phyloP scores from a whole-genome alignment of 2,113 vertebrate genomes.

The Prionailurus viverrinus region DNA sequence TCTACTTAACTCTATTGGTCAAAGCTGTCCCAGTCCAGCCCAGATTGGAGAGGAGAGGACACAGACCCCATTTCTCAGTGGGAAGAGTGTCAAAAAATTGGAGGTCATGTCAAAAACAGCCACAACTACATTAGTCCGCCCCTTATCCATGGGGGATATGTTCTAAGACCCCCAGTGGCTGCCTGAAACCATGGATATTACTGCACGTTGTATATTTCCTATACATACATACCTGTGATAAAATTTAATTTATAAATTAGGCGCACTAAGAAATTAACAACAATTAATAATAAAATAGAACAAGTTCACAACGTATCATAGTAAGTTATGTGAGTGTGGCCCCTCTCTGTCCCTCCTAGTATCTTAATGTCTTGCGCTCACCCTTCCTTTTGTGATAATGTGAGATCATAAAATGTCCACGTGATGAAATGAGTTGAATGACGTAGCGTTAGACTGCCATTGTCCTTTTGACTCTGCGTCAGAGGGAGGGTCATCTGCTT shows the following conservation, averaged over 20 bases:
- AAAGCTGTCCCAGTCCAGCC: background rate
- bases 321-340: background rate
- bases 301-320: background rate
- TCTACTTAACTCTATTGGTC: background rate
- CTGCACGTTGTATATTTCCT: background rate
- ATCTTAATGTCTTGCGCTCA: background rate
- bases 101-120: background rate
- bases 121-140: background rate
- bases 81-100: background rate
- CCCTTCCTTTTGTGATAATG: background rate
- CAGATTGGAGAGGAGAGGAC: background rate
- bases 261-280: background rate
- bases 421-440: background rate
- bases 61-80: background rate
- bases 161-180: background rate
- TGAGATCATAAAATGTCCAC: background rate
- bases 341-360: background rate
- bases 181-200: background rate
- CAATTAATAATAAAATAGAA: background rate
- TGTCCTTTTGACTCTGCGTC: background rate
- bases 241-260: background rate
- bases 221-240: background rate
- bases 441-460: background rate
- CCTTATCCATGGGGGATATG: background rate
- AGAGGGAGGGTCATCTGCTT: background rate